Percentiles rank a stretch among this genome's conserved stretches.
phyloP scores from a whole-genome alignment of 2,888 invertebrate genomes.

The Hypena proboscidalis region DNA sequence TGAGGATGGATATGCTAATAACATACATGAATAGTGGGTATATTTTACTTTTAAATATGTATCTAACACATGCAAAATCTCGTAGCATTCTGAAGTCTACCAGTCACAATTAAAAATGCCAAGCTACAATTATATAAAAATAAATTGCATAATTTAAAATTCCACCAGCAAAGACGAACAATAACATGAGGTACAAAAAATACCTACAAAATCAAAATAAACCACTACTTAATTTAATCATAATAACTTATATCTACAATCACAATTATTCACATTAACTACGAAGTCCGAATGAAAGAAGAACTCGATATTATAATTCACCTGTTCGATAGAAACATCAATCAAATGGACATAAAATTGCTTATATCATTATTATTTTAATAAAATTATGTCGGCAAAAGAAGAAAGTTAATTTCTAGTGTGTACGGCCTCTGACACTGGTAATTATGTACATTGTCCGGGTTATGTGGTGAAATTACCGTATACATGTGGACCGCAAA shows the following conservation, averaged over 20 bases:
- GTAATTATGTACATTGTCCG: constrained; percentile 66
- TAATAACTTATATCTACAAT: not conserved
- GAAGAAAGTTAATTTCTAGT: constrained; percentile 45
- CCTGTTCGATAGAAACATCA: constrained; percentile 37
- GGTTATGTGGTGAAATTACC: constrained; percentile 48
- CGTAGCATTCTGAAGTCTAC: too few species aligned
- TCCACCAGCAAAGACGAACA: too few species aligned
- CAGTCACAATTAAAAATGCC: too few species aligned
- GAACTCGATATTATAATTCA: constrained; percentile 7
- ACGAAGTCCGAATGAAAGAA: constrained; percentile 5
- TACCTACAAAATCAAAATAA: too few species aligned
- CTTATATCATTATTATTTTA: constrained; percentile 42
- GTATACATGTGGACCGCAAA: constrained; percentile 38
- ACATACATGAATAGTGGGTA: too few species aligned
- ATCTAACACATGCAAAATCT: too few species aligned
- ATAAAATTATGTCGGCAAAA: constrained; percentile 39
- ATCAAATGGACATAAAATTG: constrained; percentile 40
- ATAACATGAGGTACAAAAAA: too few species aligned
- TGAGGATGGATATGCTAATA: too few species aligned
- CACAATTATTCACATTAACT: not conserved
- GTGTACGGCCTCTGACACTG: constrained; percentile 57
- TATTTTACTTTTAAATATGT: too few species aligned
- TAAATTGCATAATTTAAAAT: too few species aligned
- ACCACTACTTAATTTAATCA: not conserved
- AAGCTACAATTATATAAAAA: too few species aligned